Base-by-base conservation (phyloP, 2,888 invertebrate species). In the Eubasilissa splendida region DNA sequence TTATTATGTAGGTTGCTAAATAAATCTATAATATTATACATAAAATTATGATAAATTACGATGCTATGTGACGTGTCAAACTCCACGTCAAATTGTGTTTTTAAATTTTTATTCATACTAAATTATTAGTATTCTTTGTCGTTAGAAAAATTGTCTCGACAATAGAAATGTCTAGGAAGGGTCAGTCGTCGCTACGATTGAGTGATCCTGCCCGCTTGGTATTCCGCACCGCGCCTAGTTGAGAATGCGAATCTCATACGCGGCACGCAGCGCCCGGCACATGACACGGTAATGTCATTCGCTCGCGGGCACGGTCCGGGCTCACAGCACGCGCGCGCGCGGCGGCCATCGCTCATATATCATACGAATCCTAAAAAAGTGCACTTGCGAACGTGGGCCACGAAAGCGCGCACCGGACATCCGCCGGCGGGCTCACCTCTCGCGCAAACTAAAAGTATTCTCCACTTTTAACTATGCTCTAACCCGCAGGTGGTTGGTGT, bases 241-340 rank as follows among this genome's bases (percentile, higher is more conserved):
- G 42, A 22, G 54, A 65, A 76, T 53, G 65, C 65, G 65, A 54
- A 65, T 52, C 65, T 54, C 76, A 53, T 65, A 65, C 76, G 50
- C 75, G 14, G 31, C 31, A 22, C 22, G 22, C 12, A 22, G 71
- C 53, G 22, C 56, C 10, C 53, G 42, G 59, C 75, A 60, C 52
- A 75, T 60, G 42, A 50, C 33, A 50, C 33, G 31, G 71, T 70
- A 68, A 77, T 77, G 78, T 33, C 78, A 78, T 78, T 78, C 78
- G 33, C 54, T 78, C 79, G 79, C 63, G 63, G 56, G 42, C 79
- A 50, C 79, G 79, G 54, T 56, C 73, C 63, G 73, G 50, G 79
- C 54, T 63, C 79, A 65, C 78, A 78, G 71, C 78, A 54, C 78
- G 31, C 76, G 76, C 42, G 4, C 76, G 76, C 76, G 76, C 56